A percentile compares a stretch with the other conserved stretches of the same genome.
These are phyloP conservation scores for Hirudinaria manillensis DNA, from an alignment of 2,888 invertebrate species.

Conservation along the genomic window DNA sequence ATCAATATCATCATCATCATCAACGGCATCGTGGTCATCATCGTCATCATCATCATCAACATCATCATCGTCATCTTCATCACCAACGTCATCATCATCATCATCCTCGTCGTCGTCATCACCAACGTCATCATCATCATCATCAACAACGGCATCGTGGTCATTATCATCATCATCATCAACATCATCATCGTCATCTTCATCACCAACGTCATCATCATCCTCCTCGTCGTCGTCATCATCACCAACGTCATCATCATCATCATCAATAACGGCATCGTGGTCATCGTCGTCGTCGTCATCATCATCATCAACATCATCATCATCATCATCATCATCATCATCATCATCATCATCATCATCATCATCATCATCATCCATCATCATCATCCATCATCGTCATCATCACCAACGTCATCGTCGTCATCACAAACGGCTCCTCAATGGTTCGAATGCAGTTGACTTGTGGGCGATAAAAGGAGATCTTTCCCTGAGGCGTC, in stretches of 20 bases:
- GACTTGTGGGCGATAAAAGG: constrained; percentile 2
- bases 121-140: neutral
- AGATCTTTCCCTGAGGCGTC: neutral
- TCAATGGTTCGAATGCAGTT: constrained; percentile 1
- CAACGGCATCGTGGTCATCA: neutral
- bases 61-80: neutral
- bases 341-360: neutral
- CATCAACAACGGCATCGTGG: no score
- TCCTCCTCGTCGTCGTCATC: no score
- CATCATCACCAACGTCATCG: neutral
- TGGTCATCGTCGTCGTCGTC: neutral
- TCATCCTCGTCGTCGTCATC: neutral
- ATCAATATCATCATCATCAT: no score
- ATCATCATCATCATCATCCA: no score
- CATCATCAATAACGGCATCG: neutral
- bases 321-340: constrained; percentile 7
- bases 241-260: neutral
- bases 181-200: neutral
- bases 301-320: constrained; percentile 1
- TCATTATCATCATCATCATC: constrained; percentile 1
- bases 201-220: neutral
- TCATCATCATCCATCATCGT: neutral
- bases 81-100: neutral
- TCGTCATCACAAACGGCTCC: neutral
- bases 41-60: neutral